These are phyloP conservation scores for Amphimallon solstitiale DNA, from an alignment of 2,888 invertebrate genomes.

Conservation along the genomic window DNA sequence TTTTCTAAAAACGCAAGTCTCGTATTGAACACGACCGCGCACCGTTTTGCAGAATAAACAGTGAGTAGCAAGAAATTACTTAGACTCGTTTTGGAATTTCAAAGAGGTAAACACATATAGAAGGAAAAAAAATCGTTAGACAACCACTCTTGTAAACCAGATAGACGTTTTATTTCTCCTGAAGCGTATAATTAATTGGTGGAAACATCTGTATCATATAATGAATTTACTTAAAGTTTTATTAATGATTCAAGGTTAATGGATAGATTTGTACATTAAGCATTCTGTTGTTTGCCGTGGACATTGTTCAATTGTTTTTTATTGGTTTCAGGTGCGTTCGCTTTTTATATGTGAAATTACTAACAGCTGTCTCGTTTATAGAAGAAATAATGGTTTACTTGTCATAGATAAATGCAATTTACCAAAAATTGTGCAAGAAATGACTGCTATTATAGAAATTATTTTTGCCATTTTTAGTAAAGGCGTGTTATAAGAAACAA, in stretches of 20 bases:
- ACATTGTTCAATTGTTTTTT: neutral
- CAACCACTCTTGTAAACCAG: slow-evolving; percentile 16
- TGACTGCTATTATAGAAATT: too few species aligned
- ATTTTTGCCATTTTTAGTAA: too few species aligned
- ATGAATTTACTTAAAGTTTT: slow-evolving; percentile 19
- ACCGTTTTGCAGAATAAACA: slow-evolving; percentile 11
- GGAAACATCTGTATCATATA: slow-evolving; percentile 32
- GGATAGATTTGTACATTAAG: slow-evolving; percentile 1
- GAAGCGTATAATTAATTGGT: slow-evolving; percentile 28
- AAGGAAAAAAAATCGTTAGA: slow-evolving; percentile 5
- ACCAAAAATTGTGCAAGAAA: too few species aligned
- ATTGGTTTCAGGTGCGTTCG: slow-evolving; percentile 16
- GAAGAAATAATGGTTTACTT: neutral
- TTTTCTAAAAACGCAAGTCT: slow-evolving; percentile 19
- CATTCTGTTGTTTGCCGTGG: neutral
- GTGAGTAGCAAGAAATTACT: slow-evolving; percentile 27
- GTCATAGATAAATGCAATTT: too few species aligned
- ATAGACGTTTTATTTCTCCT: slow-evolving; percentile 18
- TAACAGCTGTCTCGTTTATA: slow-evolving; percentile 7
- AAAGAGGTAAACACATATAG: slow-evolving; percentile 19
- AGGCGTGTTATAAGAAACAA: too few species aligned
- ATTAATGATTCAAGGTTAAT: slow-evolving; percentile 29
- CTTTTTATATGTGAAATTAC: slow-evolving; percentile 14
- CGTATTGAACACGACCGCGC: slow-evolving; percentile 17
- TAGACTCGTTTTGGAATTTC: slow-evolving; percentile 29